These are phyloP conservation scores for Turdus rufiventris DNA, from an alignment of 2,113 vertebrate genomes.

Conservation along the genomic window DNA sequence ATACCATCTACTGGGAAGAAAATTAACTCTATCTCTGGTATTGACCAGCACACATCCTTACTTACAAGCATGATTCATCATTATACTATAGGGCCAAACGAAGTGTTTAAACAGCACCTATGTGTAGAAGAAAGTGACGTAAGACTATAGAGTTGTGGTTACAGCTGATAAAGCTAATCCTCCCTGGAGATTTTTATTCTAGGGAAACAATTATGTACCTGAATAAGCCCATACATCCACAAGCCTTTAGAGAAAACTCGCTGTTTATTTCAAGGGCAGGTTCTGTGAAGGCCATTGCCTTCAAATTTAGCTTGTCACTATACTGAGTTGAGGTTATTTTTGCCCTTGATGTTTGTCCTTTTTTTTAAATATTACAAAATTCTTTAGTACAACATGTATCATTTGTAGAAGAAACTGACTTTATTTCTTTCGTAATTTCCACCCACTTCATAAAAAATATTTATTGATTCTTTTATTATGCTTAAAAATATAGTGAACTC, in stretches of 20 bases:
- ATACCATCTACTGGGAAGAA: neutral
- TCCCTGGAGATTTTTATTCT: conserved; percentile 18
- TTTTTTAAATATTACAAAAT: neutral
- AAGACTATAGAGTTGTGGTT: neutral
- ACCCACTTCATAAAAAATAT: neutral
- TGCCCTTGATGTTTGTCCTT: neutral
- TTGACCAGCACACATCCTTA: neutral
- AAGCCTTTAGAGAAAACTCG: conserved; percentile 3
- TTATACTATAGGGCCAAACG: neutral
- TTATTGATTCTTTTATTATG: neutral
- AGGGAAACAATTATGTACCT: neutral
- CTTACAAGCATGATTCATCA: neutral
- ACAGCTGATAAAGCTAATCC: neutral
- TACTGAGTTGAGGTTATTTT: neutral
- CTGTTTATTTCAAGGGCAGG: neutral
- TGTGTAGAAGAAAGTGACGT: neutral
- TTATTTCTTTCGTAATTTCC: neutral
- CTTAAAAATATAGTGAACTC: neutral
- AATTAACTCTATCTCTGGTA: neutral
- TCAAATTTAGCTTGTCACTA: conserved; percentile 5
- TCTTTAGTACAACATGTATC: neutral
- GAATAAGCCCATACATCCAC: neutral
- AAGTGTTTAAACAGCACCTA: neutral
- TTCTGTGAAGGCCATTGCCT: neutral
- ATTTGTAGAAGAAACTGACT: neutral